Percentiles rank a stretch among this genome's conserved stretches.
Conservation (phyloP, 2,797 vertebrate species). For the Cottoperca gobio region DNA sequence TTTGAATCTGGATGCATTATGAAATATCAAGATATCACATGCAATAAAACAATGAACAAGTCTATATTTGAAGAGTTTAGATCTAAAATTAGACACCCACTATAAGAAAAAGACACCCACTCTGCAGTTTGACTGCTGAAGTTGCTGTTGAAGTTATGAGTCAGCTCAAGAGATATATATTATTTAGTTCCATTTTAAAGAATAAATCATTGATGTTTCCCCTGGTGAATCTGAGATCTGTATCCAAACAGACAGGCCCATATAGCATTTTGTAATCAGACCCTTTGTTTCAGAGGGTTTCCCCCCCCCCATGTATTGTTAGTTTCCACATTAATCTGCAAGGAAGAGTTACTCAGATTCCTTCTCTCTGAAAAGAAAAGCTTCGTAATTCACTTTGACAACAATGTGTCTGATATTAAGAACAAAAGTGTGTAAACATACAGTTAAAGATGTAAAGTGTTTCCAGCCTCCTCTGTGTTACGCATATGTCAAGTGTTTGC, state of each 20-base stretch:
- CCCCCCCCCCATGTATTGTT: neutral
- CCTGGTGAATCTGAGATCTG: slow-evolving; percentile 5
- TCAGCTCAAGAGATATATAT: slow-evolving; percentile 51
- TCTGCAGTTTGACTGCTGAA: slow-evolving; percentile 14
- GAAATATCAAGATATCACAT: neutral
- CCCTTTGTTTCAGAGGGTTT: neutral
- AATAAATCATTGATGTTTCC: slow-evolving; percentile 51
- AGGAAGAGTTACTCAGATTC: neutral
- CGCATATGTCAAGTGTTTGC: neutral
- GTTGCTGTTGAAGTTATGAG: slow-evolving; percentile 36
- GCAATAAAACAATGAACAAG: neutral
- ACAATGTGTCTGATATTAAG: neutral
- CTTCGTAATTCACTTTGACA: neutral
- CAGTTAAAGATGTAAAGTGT: neutral
- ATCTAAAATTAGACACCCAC: neutral
- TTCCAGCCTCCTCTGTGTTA: neutral
- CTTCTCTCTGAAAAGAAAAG: neutral
- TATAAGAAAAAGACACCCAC: neutral
- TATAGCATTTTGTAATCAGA: slow-evolving; percentile 10
- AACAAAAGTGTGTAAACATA: neutral
- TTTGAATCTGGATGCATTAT: neutral
- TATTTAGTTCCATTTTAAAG: slow-evolving; percentile 54
- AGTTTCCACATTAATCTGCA: neutral
- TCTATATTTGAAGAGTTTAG: neutral
- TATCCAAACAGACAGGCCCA: neutral